phyloP scores from a whole-genome alignment of 2,888 invertebrate species.

The Molorchus minor region DNA sequence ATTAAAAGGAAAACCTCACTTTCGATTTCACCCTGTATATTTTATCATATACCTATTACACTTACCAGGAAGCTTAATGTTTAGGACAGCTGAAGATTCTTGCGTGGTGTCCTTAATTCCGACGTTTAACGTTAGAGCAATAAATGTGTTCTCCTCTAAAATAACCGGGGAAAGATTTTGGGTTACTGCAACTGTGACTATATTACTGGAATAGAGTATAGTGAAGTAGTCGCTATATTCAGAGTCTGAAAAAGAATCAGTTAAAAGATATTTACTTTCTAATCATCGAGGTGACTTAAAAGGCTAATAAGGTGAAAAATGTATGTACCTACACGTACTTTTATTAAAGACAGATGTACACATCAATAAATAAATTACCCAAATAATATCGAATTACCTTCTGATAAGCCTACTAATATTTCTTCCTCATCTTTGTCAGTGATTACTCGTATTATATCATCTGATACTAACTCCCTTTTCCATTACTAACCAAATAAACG shows the following conservation, averaged over 20 bases:
- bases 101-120: slow-evolving; percentile 24
- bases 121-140: slow-evolving; percentile 36
- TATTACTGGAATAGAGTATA: slow-evolving; percentile 5
- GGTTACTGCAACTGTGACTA: neutral
- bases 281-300: too few species aligned
- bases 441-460: slow-evolving; percentile 7
- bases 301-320: too few species aligned
- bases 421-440: slow-evolving; percentile 11
- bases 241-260: slow-evolving; percentile 16
- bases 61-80: slow-evolving; percentile 31
- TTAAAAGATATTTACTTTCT: too few species aligned
- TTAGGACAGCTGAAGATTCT: slow-evolving; percentile 34
- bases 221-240: slow-evolving; percentile 16
- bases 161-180: slow-evolving; percentile 28
- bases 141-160: slow-evolving; percentile 21
- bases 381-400: too few species aligned
- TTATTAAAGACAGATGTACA: too few species aligned
- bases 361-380: too few species aligned
- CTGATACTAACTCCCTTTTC: slow-evolving; percentile 12
- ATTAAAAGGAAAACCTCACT: too few species aligned
- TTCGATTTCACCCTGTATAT: too few species aligned
- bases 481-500: slow-evolving; percentile 18
- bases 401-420: slow-evolving; percentile 15
- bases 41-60: slow-evolving; percentile 4
- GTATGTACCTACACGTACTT: too few species aligned